Conservation (phyloP, 2,888 invertebrate species). For the Mythimna loreyi region DNA sequence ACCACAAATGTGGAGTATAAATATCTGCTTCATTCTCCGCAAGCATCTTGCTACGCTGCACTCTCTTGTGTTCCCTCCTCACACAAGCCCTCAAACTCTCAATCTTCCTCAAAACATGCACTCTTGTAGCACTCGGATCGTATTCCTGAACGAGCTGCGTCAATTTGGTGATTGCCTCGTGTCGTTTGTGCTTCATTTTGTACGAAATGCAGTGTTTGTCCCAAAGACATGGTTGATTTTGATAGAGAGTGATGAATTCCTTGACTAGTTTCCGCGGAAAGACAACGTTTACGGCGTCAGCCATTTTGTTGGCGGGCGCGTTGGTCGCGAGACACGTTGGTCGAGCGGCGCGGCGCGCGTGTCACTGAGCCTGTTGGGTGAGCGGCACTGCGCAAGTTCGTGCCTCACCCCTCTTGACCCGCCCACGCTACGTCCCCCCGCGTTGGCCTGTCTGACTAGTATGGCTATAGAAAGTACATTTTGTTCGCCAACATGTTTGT, state of each 20-base stretch:
- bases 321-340: conserved; percentile 65
- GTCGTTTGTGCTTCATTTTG: conserved; percentile 78
- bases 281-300: conserved; percentile 71
- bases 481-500: conserved; percentile 55
- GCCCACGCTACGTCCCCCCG: conserved; percentile 21
- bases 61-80: conserved; percentile 80
- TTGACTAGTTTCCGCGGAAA: conserved; percentile 82
- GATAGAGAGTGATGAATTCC: conserved; percentile 79
- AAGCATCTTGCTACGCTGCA: conserved; percentile 73
- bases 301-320: conserved; percentile 68
- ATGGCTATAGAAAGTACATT: conserved; percentile 24
- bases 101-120: conserved; percentile 84
- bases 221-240: conserved; percentile 81
- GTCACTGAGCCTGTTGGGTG: conserved; percentile 77
- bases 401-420: conserved; percentile 10
- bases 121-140: conserved; percentile 81
- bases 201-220: conserved; percentile 75
- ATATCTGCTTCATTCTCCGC: conserved; percentile 73
- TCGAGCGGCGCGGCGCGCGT: conserved; percentile 82
- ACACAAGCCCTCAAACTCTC: conserved; percentile 86
- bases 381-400: conserved; percentile 45
- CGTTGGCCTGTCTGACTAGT: conserved; percentile 24
- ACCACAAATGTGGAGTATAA: conserved; percentile 83
- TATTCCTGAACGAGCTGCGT: conserved; percentile 81
- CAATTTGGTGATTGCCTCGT: conserved; percentile 80